Evolutionary conservation across 2,888 invertebrate genomes (phyloP).

Genomic region (Nymphalis polychloros): DNA sequence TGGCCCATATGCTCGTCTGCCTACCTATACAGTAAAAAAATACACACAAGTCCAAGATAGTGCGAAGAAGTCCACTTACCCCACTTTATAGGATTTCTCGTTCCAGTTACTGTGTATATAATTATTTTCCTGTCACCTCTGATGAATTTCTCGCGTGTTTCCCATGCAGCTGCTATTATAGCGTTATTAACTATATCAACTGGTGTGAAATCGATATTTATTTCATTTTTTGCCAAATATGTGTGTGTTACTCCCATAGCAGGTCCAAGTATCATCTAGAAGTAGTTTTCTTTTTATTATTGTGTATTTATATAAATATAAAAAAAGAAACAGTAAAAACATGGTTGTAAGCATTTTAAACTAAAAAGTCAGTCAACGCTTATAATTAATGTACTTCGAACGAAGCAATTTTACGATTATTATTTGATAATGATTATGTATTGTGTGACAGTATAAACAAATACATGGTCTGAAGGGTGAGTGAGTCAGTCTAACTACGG

Average conservation of each 20-base stretch:
- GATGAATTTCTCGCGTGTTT: not conserved
- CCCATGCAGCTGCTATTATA: not conserved
- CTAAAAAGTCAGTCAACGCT: too few species aligned
- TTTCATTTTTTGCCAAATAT: not conserved
- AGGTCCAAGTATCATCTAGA: not conserved
- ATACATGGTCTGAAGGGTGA: too few species aligned
- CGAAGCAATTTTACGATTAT: too few species aligned
- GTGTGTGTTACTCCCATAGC: not conserved
- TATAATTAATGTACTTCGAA: too few species aligned
- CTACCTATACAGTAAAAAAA: too few species aligned
- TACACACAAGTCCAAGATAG: too few species aligned
- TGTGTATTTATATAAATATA: not conserved
- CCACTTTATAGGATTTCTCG: not conserved
- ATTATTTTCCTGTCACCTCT: not conserved
- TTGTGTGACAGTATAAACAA: too few species aligned
- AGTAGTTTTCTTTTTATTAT: not conserved
- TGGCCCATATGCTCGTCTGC: too few species aligned
- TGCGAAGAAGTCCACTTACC: not conserved
- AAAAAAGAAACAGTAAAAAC: too few species aligned
- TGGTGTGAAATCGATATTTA: not conserved
- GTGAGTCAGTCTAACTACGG: too few species aligned
- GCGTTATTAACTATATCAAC: slow-evolving; percentile 9
- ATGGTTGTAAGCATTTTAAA: too few species aligned
- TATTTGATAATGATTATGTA: too few species aligned
- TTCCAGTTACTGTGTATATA: not conserved